Percentiles rank a stretch among this genome's conserved stretches.
phyloP scores from a whole-genome alignment of 1,140 invertebrate species.

The Chionoecetes opilio region DNA sequence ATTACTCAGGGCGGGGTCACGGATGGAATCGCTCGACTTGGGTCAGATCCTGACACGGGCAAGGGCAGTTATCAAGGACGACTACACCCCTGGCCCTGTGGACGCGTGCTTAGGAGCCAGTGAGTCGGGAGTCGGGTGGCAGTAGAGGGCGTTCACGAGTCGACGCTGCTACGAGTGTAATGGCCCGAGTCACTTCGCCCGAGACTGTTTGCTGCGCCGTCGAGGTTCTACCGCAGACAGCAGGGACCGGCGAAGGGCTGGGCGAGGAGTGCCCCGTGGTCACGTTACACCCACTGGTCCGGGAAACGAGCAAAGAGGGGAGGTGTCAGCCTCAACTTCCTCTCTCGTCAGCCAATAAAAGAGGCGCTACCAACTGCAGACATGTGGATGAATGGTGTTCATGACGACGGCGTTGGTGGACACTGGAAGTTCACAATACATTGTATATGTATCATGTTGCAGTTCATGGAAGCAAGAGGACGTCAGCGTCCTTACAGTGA shows the following conservation, averaged over 20 bases:
- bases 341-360: not conserved
- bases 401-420: not conserved
- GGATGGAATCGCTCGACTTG: slow-evolving; percentile 44
- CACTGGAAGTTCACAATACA: slow-evolving; percentile 23
- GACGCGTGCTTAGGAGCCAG: not conserved
- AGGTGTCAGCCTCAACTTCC: slow-evolving; percentile 14
- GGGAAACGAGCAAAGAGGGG: slow-evolving; percentile 36
- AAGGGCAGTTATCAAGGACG: not conserved
- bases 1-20: not conserved
- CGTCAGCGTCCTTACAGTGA: slow-evolving; percentile 16
- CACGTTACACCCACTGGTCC: not conserved
- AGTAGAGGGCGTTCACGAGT: not conserved
- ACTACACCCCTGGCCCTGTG: too few species aligned
- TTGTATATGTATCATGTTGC: not conserved
- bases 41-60: not conserved
- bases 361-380: not conserved
- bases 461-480: not conserved
- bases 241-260: not conserved
- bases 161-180: not conserved
- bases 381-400: not conserved
- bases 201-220: not conserved
- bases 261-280: not conserved
- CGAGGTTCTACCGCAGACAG: too few species aligned
- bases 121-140: not conserved
- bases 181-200: not conserved